Evolutionary conservation across 2,797 vertebrate genomes (phyloP), one percentile per base, ranked within the genome.

Genomic region (Microctenopoma lineatum): DNA sequence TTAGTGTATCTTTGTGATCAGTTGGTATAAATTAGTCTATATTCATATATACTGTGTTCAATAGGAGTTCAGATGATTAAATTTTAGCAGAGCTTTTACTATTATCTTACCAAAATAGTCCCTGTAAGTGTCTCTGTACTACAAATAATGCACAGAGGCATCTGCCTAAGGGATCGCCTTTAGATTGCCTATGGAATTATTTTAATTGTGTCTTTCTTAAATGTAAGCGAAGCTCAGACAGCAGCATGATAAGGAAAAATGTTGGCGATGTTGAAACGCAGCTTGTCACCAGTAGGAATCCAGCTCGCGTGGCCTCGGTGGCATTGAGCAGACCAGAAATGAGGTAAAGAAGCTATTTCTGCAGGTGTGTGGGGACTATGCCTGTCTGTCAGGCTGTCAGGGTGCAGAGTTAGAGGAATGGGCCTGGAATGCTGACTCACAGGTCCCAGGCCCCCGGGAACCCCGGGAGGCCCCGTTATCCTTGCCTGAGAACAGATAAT

Each of bases 371-470:
- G 4, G 73, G 81, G 84, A 72, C 48, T 12, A 1, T 45, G 36
- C 7, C 55, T 52, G 84, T 80, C 88, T n/a, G 71, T 87, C 83
- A 80, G 70, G 7, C 68, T 91, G 90, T 88, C 86, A 82, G 70
- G 68, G 55, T 12, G 63, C 80, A 85, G 80, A 87, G 86, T 86
- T 85, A 91, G 86, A 90, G 84, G 70, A 73, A 90, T 89, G 84
- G 76, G 61, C 36, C 75, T 39, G 77, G 81, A 91, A 59, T 87
- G 90, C 93, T 93, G 92, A 93, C 90, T 92, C 89, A 87, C 67
- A 72, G 71, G 76, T 81, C 58, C 21, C 6, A 63, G 78, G 56
- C 82, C 80, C 74, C 64, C 1, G 62, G 86, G 86, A 55, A 55
- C 61, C 63, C 55, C 26, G 7, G 50, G 77, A 66, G 81, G 73